Base-by-base conservation (phyloP, 1,140 invertebrate genomes). In the Mesaphorura yosii region DNA sequence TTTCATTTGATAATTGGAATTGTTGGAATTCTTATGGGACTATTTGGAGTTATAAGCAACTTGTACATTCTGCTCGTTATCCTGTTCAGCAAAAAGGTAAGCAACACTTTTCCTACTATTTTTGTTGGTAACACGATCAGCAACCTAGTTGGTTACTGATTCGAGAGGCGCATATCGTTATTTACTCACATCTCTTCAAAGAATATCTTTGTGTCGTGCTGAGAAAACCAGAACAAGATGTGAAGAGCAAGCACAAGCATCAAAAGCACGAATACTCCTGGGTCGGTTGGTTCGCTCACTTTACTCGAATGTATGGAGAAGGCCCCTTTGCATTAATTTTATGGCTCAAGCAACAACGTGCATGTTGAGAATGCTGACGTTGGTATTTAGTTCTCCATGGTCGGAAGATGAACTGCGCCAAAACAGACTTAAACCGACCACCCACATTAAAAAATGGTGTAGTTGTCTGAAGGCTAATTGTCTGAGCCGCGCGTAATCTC, bases 61-160 rank as follows among this genome's bases (percentile, higher is more conserved):
- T 49, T 63, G 22, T 63, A 63, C 55, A 50, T 63, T n/a, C 55
- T 63, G 17, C 42, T 63, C 15, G 55, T 63, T 39, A 46, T 63
- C 15, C 34, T 63, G 10, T 45, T 46, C 5, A 53, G 58, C 27
- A 63, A 59, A 51, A 63, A 63, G 53, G 61, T 63, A 47, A 19
- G 40, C 20, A 14, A 12, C 19, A 17, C 23, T 20, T 19, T 28
- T 22, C 48, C 39, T 25, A 27, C 19, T 46, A n/a, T n/a, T n/a
- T n/a, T n/a, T n/a, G n/a, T n/a, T n/a, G n/a, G n/a, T n/a, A n/a
- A n/a, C n/a, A n/a, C n/a, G n/a, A n/a, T n/a, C n/a, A n/a, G n/a
- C n/a, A n/a, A n/a, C n/a, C n/a, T n/a, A n/a, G n/a, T n/a, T n/a
- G n/a, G n/a, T n/a, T n/a, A n/a, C n/a, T n/a, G n/a, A n/a, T n/a